Conservation (phyloP, 2,113 vertebrate genomes). For the Eudyptes chrysolophus region DNA sequence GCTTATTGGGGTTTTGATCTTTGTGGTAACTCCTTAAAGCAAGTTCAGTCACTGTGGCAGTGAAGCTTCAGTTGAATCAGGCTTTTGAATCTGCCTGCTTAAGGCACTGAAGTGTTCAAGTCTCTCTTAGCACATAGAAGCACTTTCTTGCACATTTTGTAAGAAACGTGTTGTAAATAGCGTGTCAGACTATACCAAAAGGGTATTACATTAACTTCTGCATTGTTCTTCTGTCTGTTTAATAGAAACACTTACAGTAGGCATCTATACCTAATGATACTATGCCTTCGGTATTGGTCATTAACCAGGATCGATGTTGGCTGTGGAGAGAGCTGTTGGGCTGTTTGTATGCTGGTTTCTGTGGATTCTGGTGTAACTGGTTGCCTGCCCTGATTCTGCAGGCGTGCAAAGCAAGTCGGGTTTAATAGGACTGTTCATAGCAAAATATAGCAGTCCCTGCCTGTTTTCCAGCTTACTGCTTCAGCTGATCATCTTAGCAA, state of each 20-base stretch:
- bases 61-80: not conserved
- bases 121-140: too few relatives aligned
- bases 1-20: not conserved
- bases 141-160: not conserved
- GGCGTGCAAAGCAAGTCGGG: not conserved
- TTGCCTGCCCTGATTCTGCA: not conserved
- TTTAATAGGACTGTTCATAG: not conserved
- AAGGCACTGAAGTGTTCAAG: not conserved
- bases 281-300: not conserved
- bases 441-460: not conserved
- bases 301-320: not conserved
- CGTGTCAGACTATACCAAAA: not conserved
- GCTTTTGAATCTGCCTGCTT: not conserved
- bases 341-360: not conserved
- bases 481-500: not conserved
- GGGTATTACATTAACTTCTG: not conserved
- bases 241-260: not conserved
- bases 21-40: not conserved
- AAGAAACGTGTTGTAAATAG: not conserved
- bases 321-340: not conserved
- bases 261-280: not conserved
- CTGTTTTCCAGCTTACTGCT: not conserved
- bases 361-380: not conserved
- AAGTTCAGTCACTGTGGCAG: not conserved
- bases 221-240: not conserved